Evolutionary conservation across 2,113 vertebrate genomes (phyloP), one percentile per base, ranked within the genome.

Genomic region (Columba janthina): DNA sequence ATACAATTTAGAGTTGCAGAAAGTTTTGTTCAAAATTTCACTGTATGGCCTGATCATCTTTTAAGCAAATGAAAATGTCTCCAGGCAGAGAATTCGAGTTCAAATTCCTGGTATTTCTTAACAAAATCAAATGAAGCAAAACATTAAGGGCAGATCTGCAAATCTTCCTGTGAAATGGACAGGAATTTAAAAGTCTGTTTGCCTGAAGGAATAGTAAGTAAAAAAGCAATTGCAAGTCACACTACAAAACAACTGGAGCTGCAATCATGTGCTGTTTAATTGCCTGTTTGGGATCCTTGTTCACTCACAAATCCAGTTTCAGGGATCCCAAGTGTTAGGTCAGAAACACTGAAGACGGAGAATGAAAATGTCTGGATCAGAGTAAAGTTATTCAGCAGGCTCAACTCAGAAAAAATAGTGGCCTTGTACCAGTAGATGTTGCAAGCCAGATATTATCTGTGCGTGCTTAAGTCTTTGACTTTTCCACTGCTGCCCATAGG

Each of bases 261-360:
- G 9, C 54, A 86, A 31, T 95, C 88, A 92, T 73, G 90, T 92
- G 89, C 57, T 85, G 50, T 61, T 93, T 87, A 89, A 53, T 73
- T 75, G 86, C 65, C 53, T 97, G 69, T 89, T 93, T 95, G 86
- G 64, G 91, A 92, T 70, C 61, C 80, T 93, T 94, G 90, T 93
- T 94, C 91, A 62, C 61, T 87, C 83, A 87, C 76, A 92, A 89
- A 71, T 24, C 65, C 5, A 0, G 46, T 84, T 93, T 73, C 76
- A 90, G 38, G 42, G 46, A 56, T 84, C 34, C 65, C 57, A 75
- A 91, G 53, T 67, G 38, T 53, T 84, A 40, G 84, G 70, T 89
- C 94, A 96, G 72, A 94, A 95, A 56, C 83, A 92, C 56, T 71
- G 48, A 91, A 93, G 80, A 28, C 76, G 71, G 42, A 67, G 91